Base-by-base conservation (phyloP, 37 sponge, comb jelly and placozoan species). In the Sycon ciliatum region DNA sequence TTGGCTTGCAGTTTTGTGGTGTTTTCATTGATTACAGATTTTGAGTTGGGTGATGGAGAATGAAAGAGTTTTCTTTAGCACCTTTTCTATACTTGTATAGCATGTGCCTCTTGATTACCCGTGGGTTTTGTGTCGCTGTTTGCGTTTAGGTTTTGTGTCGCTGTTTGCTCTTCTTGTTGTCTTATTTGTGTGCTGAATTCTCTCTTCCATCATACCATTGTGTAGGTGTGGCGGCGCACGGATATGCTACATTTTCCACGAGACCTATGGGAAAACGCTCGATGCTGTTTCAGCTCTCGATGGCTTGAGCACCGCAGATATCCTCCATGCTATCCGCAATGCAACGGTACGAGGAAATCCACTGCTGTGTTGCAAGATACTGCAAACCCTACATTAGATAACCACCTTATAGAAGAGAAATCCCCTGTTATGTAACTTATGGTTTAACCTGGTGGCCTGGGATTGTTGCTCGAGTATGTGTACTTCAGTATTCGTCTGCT, bases 211-310 rank as follows among this genome's bases (percentile, higher is more conserved):
- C 66, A 20, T 32, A 3, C 16, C 22, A 56, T 30, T 29, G 4
- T 46, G 6, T 28, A 84, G 80, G 29, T 74, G 85, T 7, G 99
- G 99, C 0, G 99, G 99, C 16, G 99, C 99, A 30, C 52, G 94
- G 32, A 84, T 97, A 16, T 91, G 90, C 65, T 92, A 84, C 82
- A 89, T 97, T 9, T 97, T 97, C 68, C 93, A 97, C 60, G 74
- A 84, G 26, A 87, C 84, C 0, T 92, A 89, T 56, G 58, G 80
- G 32, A 64, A 81, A 26, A 80, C 93, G 4, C 70, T 97, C 32
- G 66, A 66, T 32, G 67, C 61, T 13, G 86, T 92, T 27, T 77
- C 79, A 6, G 93, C 99, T 1, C 81, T 97, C 33, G 78, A 76
- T 26, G 95, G 95, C 0, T 79, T 94, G 36, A 77, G 30, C 0